Conservation (phyloP, 2,797 vertebrate species). For the Amblyraja radiata region DNA sequence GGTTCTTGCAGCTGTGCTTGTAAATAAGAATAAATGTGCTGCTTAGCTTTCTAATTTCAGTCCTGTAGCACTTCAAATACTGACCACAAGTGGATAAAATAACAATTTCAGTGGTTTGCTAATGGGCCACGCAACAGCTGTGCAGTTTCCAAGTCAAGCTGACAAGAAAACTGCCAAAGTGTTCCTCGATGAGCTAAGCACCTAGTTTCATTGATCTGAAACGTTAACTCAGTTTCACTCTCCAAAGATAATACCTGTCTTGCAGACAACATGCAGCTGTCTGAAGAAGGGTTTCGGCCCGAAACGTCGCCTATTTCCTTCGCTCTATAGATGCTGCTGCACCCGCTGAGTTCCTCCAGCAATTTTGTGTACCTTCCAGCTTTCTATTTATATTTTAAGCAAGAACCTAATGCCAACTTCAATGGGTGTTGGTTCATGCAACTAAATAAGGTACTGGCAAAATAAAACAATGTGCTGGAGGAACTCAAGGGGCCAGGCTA, state of each 20-base stretch:
- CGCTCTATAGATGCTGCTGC: too few relatives aligned
- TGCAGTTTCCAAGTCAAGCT: not conserved
- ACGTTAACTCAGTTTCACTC: too few relatives aligned
- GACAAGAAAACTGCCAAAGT: not conserved
- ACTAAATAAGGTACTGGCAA: not conserved
- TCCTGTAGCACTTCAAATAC: not conserved
- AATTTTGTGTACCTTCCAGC: too few relatives aligned
- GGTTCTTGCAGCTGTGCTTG: not conserved
- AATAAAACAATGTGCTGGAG: too few relatives aligned
- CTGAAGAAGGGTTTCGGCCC: too few relatives aligned
- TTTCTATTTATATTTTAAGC: not conserved
- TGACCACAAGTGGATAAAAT: not conserved
- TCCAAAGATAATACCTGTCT: too few relatives aligned
- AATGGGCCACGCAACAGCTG: not conserved
- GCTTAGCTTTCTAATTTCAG: not conserved
- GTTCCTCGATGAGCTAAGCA: too few relatives aligned
- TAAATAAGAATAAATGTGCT: not conserved
- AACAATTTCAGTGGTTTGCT: not conserved
- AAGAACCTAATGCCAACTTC: not conserved
- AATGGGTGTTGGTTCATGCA: not conserved
- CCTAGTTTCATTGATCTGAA: too few relatives aligned
- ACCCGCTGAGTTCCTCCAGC: too few relatives aligned
- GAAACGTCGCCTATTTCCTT: too few relatives aligned
- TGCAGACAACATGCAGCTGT: too few relatives aligned
- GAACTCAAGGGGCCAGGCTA: too few relatives aligned